Base-by-base conservation (phyloP, 2,888 invertebrate genomes). In the Drymonia ruficornis region DNA sequence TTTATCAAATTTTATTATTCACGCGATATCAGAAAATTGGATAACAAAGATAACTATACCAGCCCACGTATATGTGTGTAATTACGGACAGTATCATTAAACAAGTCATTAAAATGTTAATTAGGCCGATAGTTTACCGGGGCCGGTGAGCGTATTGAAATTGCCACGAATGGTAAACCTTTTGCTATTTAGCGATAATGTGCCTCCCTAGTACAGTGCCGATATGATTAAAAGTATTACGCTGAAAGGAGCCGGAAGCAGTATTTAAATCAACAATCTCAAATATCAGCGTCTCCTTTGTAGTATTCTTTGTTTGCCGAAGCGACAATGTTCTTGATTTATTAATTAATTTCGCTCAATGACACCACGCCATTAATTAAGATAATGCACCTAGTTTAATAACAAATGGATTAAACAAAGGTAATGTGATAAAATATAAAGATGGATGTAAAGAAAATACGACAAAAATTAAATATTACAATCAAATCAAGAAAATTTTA, bases 101-200 rank as follows among this genome's bases (percentile, higher is more conserved):
- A 70, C 70, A 72, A 63, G 67, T 61, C 62, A 78, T 78, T 77
- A 76, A 77, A 77, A 76, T 78, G 71, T 57, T 77, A 74, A 78
- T 78, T 70, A 70, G 55, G 49, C 31, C 51, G 50, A 67, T 72
- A 74, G 69, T 71, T 69, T 65, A 67, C 70, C 50, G 67, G 56
- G 57, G 43, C 50, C 66, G 62, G 68, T 67, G 67, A 63, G 53
- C 59, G 61, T 58, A 59, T 62, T 69, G 61, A 67, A 65, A 62
- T 60, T 49, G 55, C 53, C 50, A 49, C 52, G 57, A 66, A 68
- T 72, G 65, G 61, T 61, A 67, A 62, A 56, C 40, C 53, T 61
- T 55, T 52, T 50, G 61, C 61, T 61, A 62, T 57, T 65, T 60
- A 51, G 55, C 52, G 59, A 58, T 65, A 62, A 53, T 55, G 46